Evolutionary conservation across 2,888 invertebrate species (phyloP).

Genomic region (Pycnomerus fuliginosus): DNA sequence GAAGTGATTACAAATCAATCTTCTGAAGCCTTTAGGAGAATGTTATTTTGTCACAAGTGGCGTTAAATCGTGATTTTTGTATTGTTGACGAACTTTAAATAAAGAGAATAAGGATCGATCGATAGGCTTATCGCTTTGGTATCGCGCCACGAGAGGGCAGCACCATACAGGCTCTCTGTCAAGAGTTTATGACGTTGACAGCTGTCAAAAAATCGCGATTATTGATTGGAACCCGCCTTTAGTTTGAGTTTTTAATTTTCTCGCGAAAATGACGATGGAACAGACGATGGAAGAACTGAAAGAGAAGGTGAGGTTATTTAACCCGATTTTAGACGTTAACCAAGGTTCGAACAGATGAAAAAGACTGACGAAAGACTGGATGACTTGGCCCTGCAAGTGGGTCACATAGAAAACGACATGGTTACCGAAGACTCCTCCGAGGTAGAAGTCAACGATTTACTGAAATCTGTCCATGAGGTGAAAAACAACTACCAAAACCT

Average conservation of each 20-base stretch:
- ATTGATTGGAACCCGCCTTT: conserved; percentile 3
- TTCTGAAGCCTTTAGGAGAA: too few relatives aligned
- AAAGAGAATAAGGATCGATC: too few relatives aligned
- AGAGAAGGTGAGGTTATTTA: conserved; percentile 41
- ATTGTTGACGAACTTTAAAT: too few relatives aligned
- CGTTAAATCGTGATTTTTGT: too few relatives aligned
- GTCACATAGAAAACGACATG: conserved; percentile 67
- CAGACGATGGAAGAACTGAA: conserved; percentile 47
- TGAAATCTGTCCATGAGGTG: conserved; percentile 76
- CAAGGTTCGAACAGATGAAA: conserved; percentile 67
- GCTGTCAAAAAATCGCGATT: conserved; percentile 9
- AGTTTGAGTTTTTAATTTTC: too few relatives aligned
- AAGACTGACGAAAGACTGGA: conserved; percentile 72
- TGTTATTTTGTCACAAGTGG: too few relatives aligned
- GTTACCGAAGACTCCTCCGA: conserved; percentile 53
- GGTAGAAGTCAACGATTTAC: conserved; percentile 69
- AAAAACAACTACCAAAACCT: conserved; percentile 78
- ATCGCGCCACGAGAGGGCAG: not conserved
- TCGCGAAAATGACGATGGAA: conserved; percentile 37
- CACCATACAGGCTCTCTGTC: not conserved
- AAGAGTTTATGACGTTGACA: conserved; percentile 2
- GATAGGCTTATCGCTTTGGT: too few relatives aligned
- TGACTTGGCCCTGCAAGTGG: conserved; percentile 72
- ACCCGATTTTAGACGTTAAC: not conserved
- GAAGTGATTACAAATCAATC: too few relatives aligned